These are phyloP conservation scores for Anser cygnoides DNA, from an alignment of 2,113 vertebrate species.

Conservation along the genomic window DNA sequence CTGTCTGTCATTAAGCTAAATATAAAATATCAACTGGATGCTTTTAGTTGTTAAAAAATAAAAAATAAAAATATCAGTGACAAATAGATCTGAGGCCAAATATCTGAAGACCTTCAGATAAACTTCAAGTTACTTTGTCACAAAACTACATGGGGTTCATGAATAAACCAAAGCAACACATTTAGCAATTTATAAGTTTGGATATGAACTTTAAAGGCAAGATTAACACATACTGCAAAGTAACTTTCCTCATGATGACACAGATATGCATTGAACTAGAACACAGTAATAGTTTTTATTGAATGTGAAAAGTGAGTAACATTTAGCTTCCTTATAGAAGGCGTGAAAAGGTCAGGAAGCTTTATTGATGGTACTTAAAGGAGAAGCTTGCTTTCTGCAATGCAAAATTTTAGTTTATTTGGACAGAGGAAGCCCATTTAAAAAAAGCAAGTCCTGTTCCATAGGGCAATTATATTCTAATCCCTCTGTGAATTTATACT, in stretches of 20 bases:
- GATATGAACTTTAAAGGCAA: constrained; percentile 11
- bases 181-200: not conserved
- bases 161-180: not conserved
- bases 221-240: constrained; percentile 8
- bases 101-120: not conserved
- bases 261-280: constrained; percentile 58
- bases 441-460: not conserved
- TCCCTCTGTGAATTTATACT: not conserved
- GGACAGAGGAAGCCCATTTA: not conserved
- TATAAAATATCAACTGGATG: not conserved
- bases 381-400: not conserved
- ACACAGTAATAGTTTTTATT: constrained; percentile 54
- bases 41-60: not conserved
- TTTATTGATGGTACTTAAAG: constrained; percentile 19
- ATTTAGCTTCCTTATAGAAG: constrained; percentile 31
- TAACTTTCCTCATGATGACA: constrained; percentile 20
- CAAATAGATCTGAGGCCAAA: not conserved
- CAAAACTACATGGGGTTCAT: not conserved
- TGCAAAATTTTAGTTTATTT: not conserved
- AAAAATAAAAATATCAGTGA: not conserved
- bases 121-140: not conserved
- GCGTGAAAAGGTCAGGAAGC: constrained; percentile 49
- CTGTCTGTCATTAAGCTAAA: not conserved
- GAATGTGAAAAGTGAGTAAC: constrained; percentile 56
- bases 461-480: not conserved